Base-by-base conservation (phyloP, 2,888 invertebrate genomes). In the Napeogenes sylphis region DNA sequence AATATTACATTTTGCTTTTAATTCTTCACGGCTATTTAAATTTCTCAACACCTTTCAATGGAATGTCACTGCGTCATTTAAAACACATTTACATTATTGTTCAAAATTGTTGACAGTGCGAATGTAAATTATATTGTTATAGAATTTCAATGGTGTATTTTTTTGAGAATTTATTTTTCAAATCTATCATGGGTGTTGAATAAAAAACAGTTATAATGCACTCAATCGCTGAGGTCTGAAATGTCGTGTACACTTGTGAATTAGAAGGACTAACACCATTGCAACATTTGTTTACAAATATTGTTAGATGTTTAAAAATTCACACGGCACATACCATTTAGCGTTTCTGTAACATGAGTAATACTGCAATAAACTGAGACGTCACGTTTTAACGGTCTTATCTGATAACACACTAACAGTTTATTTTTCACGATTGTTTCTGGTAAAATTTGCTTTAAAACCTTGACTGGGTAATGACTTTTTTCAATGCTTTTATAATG, bases 381-480 rank as follows among this genome's bases (percentile, higher is more conserved):
- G 51, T 51, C 51, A 51, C 51, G 51, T 51, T 51, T 47, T 47
- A 8, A 47, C 51, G 30, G 6, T 30, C 51, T 51, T 51, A 51
- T 51, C 51, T 51, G 51, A 51, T 51, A 51, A 51, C 3, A 30
- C 10, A 30, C 10, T 51, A 10, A 42, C 10, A 8, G 42, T 30
- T 51, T 30, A 2, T 51, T 51, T 30, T 30, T 30, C 51, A 51
- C 30, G 21, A n/a, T 51, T 71, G 78, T 84, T 82, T 80, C 79
- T 83, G 81, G 5, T 42, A 42, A 42, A 35, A 35, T 35, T 35
- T 35, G 35, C 35, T 35, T 35, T 6, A 35, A 6, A 35, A 42
- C 42, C 42, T 42, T 42, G 42, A 42, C 42, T 42, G 1, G 10
- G 12, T 10, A 42, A 42, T 42, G 42, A 42, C 42, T 42, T 42